Base-by-base conservation (phyloP, 1,140 invertebrate genomes). In the Phymastichus coffea region DNA sequence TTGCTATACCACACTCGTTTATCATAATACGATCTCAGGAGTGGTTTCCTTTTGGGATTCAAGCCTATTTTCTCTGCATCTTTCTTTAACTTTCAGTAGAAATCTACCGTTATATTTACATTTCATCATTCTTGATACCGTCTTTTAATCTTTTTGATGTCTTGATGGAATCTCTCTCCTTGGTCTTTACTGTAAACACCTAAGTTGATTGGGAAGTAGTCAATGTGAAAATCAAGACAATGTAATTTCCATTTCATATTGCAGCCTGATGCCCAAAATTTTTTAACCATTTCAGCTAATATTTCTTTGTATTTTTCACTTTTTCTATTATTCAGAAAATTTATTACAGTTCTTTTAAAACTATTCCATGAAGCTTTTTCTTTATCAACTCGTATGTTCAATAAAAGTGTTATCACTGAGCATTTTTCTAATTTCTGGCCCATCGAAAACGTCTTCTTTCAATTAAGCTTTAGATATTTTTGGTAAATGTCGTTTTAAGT, bases 401-500 rank as follows among this genome's bases (percentile, higher is more conserved):
- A 47, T 28, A 28, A 47, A 47, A 12, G 14, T 7, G 3, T 28
- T 23, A 47, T 47, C 44, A 15, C 25, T 47, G 10, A 47, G 25
- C n/a, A n/a, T n/a, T n/a, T n/a, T n/a, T n/a, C n/a, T n/a, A n/a
- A n/a, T n/a, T n/a, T n/a, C n/a, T n/a, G 20, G 44, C 3, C 44
- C 44, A 47, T 47, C n/a, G 25, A 47, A 47, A 17, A 47, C 25
- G 22, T 23, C 44, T 47, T 47, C 44, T 47, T 26, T 25, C 10
- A 47, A 2, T 47, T 47, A 26, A 26, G 44, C 44, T 25, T 47
- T 15, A 7, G 44, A 47, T 26, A 47, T 17, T n/a, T 28, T 47
- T n/a, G n/a, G 44, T 20, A 47, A 28, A 26, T 47, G 10, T 28
- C 26, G 10, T n/a, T 15, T 26, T 47, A 28, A 47, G 25, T 26